phyloP scores from a whole-genome alignment of 2,888 invertebrate genomes.

The Scrobipalpa costella region DNA sequence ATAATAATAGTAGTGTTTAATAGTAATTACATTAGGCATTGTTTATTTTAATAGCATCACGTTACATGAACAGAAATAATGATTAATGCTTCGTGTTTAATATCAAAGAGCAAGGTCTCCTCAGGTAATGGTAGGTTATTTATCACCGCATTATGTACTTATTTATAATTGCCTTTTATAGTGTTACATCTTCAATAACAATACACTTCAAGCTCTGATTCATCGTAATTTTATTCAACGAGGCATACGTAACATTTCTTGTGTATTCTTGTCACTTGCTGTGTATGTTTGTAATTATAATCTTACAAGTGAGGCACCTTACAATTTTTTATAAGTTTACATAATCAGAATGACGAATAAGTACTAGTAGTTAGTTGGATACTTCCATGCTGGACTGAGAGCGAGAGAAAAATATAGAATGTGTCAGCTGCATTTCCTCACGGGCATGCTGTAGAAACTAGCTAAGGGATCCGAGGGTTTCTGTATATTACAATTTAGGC shows the following conservation, averaged over 20 bases:
- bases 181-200: slow-evolving; percentile 9
- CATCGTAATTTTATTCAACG: slow-evolving; percentile 6
- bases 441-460: too few relatives aligned
- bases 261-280: background rate
- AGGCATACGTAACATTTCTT: background rate
- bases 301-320: too few relatives aligned
- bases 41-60: slow-evolving; percentile 26
- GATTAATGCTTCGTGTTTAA: slow-evolving; percentile 19
- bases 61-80: slow-evolving; percentile 24
- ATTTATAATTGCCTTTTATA: slow-evolving; percentile 17
- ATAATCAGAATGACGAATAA: too few relatives aligned
- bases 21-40: slow-evolving; percentile 30
- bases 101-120: slow-evolving; percentile 24
- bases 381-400: too few relatives aligned
- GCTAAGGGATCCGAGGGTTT: too few relatives aligned
- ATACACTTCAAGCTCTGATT: slow-evolving; percentile 7
- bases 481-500: too few relatives aligned
- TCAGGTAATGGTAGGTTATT: slow-evolving; percentile 16
- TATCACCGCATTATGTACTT: slow-evolving; percentile 5
- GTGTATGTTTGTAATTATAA: background rate
- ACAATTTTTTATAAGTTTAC: too few relatives aligned
- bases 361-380: too few relatives aligned
- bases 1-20: slow-evolving; percentile 53
- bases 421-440: too few relatives aligned
- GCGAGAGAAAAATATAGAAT: too few relatives aligned